Base-by-base conservation (phyloP, 1,140 invertebrate species). In the Eufriesea mexicana region DNA sequence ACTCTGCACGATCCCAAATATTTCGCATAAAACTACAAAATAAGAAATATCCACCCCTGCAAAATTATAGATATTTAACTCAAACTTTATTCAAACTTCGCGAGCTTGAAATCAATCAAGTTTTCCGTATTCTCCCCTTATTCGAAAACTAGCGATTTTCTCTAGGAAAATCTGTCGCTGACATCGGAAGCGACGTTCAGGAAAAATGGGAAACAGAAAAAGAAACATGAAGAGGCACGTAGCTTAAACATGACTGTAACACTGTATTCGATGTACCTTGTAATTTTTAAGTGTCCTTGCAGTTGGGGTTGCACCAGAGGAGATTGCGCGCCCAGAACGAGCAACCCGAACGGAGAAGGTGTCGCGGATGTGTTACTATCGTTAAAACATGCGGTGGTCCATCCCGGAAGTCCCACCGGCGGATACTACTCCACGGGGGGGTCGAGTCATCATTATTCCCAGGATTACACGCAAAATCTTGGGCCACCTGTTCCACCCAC, bases 341-440 rank as follows among this genome's bases (percentile, higher is more conserved):
- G 86, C 55, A 94, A 93, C 59, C 82, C 88, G 9, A 94, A 94
- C 75, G 94, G 95, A 25, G 95, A 96, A 91, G 96, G 97, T 84
- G 96, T 98, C 76, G 97, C 97, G 2, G 97, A 98, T 90, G 97
- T 98, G 35, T 95, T 98, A 45, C 94, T 98, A 79, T 98, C 97
- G 0, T 93, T 98, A 80, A 98, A 98, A 93, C 97, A 98, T 91
- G 97, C 97, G 1, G 97, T 98, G 18, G 97, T 98, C 18, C 97
- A 98, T 94, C 97, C 97, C 14, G 96, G 96, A 84, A 95, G 94
- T 94, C 91, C 93, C 84, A 92, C 95, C 83, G 90, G 93, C 28
- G 93, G 90, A 73, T 94, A 92, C 83, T 94, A 93, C 84, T 91
- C 93, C 14, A 93, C 93, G 1, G 90, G 85, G 20, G 89, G 90